These are phyloP conservation scores for Alviniconcha marisindica DNA, from an alignment of 1,140 invertebrate genomes.

Conservation along the genomic window DNA sequence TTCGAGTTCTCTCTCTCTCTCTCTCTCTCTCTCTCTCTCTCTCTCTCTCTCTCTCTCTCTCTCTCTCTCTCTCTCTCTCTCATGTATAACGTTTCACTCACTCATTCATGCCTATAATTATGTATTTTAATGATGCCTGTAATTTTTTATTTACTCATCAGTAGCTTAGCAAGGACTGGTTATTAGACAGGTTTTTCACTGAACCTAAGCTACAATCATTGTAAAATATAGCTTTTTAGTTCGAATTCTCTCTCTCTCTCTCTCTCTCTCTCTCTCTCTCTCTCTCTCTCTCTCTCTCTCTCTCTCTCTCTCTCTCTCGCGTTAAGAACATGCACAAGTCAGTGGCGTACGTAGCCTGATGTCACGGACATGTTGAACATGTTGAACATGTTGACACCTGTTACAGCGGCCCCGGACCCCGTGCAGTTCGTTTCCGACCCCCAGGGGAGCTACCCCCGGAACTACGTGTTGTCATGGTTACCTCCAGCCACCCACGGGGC, in stretches of 20 bases:
- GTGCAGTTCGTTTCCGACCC: slow-evolving; percentile 25
- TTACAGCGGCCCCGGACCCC: slow-evolving; percentile 21
- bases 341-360: background rate
- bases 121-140: background rate
- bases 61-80: background rate
- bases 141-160: background rate
- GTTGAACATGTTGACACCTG: background rate
- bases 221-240: too few relatives aligned
- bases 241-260: too few relatives aligned
- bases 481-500: slow-evolving; percentile 29
- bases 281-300: background rate
- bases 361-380: background rate
- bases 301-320: background rate
- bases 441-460: slow-evolving; percentile 1
- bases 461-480: slow-evolving; percentile 31
- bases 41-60: background rate
- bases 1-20: background rate
- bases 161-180: too few relatives aligned
- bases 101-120: background rate
- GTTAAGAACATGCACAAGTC: too few relatives aligned
- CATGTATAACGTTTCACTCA: background rate
- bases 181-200: too few relatives aligned
- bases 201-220: too few relatives aligned
- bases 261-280: background rate
- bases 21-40: background rate